Conservation (phyloP, 2,113 vertebrate species). For the Clarias batrachus region DNA sequence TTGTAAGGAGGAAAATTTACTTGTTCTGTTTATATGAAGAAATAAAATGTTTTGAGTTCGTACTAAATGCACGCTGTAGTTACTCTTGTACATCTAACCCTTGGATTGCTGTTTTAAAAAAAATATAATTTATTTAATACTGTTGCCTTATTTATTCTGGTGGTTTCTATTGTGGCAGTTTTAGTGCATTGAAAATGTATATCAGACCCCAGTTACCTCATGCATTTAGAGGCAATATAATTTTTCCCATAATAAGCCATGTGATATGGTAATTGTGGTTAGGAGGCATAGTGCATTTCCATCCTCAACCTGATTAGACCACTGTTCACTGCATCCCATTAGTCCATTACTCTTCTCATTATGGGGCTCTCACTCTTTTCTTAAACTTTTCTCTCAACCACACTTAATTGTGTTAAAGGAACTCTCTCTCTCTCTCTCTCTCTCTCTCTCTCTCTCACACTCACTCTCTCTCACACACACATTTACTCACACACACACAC, state of each 20-base stretch:
- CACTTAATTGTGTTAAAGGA: conserved; percentile 75
- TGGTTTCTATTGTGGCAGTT: conserved; percentile 54
- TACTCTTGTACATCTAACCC: not conserved
- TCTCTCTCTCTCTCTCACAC: not conserved
- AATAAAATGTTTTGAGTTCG: not conserved
- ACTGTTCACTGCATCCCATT: conserved; percentile 61
- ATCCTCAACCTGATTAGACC: conserved; percentile 36
- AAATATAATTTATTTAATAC: conserved; percentile 44
- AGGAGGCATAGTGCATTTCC: conserved; percentile 30
- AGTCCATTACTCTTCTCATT: conserved; percentile 55
- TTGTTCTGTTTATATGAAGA: not conserved
- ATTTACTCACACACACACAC: not conserved
- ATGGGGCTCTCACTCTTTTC: conserved; percentile 54
- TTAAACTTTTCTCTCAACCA: conserved; percentile 57
- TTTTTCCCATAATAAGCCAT: conserved; percentile 50
- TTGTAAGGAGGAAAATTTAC: not conserved
- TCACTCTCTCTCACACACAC: not conserved
- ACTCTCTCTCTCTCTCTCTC: conserved; percentile 57
- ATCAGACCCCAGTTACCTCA: conserved; percentile 60
- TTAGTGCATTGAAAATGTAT: conserved; percentile 63
- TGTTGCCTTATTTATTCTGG: conserved; percentile 23
- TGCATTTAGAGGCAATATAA: conserved; percentile 61
- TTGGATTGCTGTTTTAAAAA: conserved; percentile 15
- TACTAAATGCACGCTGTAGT: not conserved
- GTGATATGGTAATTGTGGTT: conserved; percentile 44